Percentiles rank a stretch among this genome's conserved stretches.
These are phyloP conservation scores for Alexandromys oeconomus DNA, from an alignment of 2,797 vertebrate species.

Conservation along the genomic window DNA sequence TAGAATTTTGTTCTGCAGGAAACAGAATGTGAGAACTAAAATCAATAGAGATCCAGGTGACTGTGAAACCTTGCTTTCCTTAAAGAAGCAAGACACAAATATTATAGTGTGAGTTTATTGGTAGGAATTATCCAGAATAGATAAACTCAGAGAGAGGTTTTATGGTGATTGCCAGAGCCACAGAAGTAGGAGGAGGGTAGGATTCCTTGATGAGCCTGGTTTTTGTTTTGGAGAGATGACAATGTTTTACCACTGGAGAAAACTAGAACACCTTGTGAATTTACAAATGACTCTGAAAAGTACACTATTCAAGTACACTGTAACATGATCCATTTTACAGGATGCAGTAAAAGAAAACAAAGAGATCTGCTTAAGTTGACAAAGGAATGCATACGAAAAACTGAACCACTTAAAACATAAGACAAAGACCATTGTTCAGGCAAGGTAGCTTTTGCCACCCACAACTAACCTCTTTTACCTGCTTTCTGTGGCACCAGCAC, in stretches of 20 bases:
- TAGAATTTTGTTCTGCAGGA: background rate
- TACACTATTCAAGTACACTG: background rate
- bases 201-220: background rate
- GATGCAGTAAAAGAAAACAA: background rate
- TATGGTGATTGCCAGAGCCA: background rate
- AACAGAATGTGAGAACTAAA: background rate
- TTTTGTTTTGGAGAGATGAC: conserved; percentile 6
- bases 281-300: conserved; percentile 1
- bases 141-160: background rate
- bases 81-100: background rate
- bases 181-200: too few species aligned
- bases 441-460: background rate
- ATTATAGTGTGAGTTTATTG: background rate
- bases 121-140: background rate
- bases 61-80: background rate
- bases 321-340: conserved; percentile 46
- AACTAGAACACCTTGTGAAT: background rate
- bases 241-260: conserved; percentile 31
- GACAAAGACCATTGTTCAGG: background rate
- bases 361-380: background rate
- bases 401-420: conserved; percentile 35
- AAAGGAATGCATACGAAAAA: conserved; percentile 16
- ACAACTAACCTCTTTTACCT: background rate
- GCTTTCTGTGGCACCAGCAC: background rate
- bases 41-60: background rate